A percentile compares a stretch with the other conserved stretches of the same genome.
Evolutionary conservation across 2,113 vertebrate species (phyloP).

Genomic region (Neodon shergylaensis): DNA sequence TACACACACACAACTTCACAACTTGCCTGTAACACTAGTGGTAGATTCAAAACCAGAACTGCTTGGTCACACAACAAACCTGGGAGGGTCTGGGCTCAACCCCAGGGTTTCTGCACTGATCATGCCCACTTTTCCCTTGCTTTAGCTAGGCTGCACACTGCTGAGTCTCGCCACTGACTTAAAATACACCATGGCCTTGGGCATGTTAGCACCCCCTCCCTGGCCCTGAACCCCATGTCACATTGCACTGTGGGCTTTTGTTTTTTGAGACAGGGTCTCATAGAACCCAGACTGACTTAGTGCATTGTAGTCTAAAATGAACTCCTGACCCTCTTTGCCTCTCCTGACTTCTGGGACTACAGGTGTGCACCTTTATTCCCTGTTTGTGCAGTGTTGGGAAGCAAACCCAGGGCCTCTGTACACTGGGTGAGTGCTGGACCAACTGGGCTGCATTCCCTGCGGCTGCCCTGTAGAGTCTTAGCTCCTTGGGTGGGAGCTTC

Average conservation of each 20-base stretch:
- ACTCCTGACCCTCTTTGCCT: background rate
- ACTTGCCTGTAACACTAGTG: background rate
- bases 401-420: background rate
- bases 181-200: accelerated
- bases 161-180: background rate
- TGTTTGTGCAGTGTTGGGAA: background rate
- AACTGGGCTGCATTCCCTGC: background rate
- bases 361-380: background rate
- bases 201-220: no score
- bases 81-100: background rate
- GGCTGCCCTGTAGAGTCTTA: background rate
- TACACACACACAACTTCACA: background rate
- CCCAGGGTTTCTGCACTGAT: background rate
- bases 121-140: background rate
- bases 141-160: background rate
- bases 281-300: background rate
- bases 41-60: background rate
- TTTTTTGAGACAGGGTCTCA: background rate
- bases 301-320: background rate
- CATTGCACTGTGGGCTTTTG: background rate
- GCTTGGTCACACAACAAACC: background rate
- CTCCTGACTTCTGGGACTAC: background rate
- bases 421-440: background rate
- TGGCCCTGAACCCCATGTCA: background rate
- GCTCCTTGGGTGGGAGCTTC: background rate